These are phyloP conservation scores for Pedetes capensis DNA, from an alignment of 2,113 vertebrate species.

Conservation along the genomic window DNA sequence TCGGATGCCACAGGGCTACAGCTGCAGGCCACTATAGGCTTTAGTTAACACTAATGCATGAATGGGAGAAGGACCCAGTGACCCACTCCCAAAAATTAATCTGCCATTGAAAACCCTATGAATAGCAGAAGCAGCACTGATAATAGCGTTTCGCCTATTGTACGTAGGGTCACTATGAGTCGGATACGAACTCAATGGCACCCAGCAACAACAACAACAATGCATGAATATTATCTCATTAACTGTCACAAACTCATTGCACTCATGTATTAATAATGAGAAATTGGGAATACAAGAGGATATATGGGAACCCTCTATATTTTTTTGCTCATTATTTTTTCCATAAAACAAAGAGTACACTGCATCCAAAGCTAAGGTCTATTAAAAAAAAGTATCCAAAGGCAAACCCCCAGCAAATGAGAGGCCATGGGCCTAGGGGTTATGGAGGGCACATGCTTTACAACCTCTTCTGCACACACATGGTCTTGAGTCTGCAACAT, in stretches of 20 bases:
- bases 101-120: too few relatives aligned
- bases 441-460: background rate
- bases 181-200: too few relatives aligned
- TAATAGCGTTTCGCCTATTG: too few relatives aligned
- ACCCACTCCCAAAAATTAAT: too few relatives aligned
- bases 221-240: background rate
- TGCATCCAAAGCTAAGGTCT: background rate
- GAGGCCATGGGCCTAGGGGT: background rate
- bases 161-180: too few relatives aligned
- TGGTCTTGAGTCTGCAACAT: background rate
- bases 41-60: too few relatives aligned
- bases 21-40: too few relatives aligned
- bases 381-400: background rate
- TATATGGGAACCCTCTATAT: background rate
- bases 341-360: background rate
- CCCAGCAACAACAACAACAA: too few relatives aligned
- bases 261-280: background rate
- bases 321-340: too few relatives aligned
- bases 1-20: too few relatives aligned
- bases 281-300: background rate
- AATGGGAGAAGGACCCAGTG: too few relatives aligned
- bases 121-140: too few relatives aligned
- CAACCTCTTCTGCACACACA: background rate
- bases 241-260: background rate
- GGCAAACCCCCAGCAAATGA: background rate